Percentiles rank a stretch among this genome's conserved stretches.
phyloP scores from a whole-genome alignment of 2,888 invertebrate species.

The Tortrix viridana region DNA sequence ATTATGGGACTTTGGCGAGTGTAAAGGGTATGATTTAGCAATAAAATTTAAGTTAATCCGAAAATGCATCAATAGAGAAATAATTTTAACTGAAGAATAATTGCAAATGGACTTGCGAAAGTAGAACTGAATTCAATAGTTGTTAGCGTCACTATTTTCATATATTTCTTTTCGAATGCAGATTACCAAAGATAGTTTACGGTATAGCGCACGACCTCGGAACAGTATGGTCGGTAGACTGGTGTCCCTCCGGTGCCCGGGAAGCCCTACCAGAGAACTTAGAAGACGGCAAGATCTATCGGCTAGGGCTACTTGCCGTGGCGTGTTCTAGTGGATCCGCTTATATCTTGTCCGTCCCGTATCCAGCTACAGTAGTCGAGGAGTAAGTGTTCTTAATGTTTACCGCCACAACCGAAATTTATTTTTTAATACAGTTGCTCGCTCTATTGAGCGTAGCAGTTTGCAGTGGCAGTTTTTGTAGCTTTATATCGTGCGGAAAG shows the following conservation, averaged over 20 bases:
- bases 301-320: slow-evolving; percentile 88
- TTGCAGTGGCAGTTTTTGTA: too few relatives aligned
- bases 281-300: slow-evolving; percentile 45
- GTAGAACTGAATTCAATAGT: too few relatives aligned
- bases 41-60: background rate
- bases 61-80: too few relatives aligned
- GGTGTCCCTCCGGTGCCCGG: slow-evolving; percentile 91
- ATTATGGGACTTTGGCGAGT: slow-evolving; percentile 86
- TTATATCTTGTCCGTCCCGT: slow-evolving; percentile 86
- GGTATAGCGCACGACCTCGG: slow-evolving; percentile 86
- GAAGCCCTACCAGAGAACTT: slow-evolving; percentile 51
- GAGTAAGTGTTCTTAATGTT: slow-evolving; percentile 48
- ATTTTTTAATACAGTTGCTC: too few relatives aligned
- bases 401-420: too few relatives aligned
- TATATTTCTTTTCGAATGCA: background rate
- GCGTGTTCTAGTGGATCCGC: slow-evolving; percentile 87
- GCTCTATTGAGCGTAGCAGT: too few relatives aligned
- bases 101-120: too few relatives aligned
- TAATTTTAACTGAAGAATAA: too few relatives aligned
- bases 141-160: background rate
- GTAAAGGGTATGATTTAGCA: slow-evolving; percentile 59
- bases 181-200: slow-evolving; percentile 72
- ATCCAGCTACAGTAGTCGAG: slow-evolving; percentile 60
- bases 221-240: slow-evolving; percentile 87
- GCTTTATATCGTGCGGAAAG: too few relatives aligned